These are phyloP conservation scores for Leguminivora glycinivorella DNA, from an alignment of 1,140 invertebrate species.

Conservation along the genomic window DNA sequence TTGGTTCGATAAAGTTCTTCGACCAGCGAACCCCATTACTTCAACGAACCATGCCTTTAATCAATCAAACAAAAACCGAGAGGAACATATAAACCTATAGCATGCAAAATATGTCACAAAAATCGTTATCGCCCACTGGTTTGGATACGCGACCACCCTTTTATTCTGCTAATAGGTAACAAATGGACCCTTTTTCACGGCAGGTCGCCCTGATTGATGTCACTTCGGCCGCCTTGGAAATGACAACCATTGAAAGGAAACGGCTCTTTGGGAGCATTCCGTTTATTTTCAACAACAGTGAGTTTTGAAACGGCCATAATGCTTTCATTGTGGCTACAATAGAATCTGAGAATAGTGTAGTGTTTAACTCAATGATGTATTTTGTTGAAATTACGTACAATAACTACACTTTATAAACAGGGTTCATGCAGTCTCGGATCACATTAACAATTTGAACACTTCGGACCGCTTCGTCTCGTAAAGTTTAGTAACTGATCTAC, in stretches of 20 bases:
- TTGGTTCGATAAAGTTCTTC: too few species aligned
- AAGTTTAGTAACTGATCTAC: too few species aligned
- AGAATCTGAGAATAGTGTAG: background rate
- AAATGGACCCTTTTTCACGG: constrained; percentile 27
- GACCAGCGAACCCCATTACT: too few species aligned
- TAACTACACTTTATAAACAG: too few species aligned
- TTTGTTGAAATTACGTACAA: too few species aligned
- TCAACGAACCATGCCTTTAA: background rate
- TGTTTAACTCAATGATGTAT: too few species aligned
- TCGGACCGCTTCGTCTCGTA: too few species aligned
- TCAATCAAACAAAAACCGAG: background rate
- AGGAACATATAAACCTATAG: background rate
- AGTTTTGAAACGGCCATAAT: background rate
- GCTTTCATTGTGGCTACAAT: background rate
- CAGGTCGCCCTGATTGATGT: constrained; percentile 14
- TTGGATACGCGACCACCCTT: constrained; percentile 18
- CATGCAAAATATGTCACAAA: background rate
- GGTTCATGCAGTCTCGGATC: too few species aligned
- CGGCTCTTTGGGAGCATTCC: background rate
- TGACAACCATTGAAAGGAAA: constrained; percentile 16
- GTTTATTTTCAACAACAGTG: background rate
- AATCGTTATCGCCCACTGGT: constrained; percentile 16
- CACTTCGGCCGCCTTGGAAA: constrained; percentile 16
- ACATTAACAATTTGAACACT: too few species aligned
- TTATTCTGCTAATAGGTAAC: constrained; percentile 26